Evolutionary conservation across 1,140 invertebrate genomes (phyloP), one percentile per base, ranked within the genome.

Genomic region (Macrosteles quadrilineatus): DNA sequence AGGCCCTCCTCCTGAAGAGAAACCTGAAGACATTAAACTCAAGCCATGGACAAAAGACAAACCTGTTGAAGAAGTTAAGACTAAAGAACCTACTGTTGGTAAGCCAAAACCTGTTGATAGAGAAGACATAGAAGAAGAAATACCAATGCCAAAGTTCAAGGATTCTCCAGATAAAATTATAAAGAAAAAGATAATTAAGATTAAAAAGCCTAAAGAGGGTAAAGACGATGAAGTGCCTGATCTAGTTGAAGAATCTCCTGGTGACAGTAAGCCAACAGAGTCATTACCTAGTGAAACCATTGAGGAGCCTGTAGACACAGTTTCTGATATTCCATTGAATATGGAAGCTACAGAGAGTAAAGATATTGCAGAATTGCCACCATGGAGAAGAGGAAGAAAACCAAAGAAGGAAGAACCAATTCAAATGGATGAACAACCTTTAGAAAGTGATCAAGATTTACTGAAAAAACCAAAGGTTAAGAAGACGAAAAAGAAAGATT

Each of bases 1-100:
- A 80, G 79, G 73, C 72, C 78, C 69, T 65, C 73, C 73, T 19
- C 75, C 77, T 47, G 75, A 77, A 47, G 77, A 76, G 65, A 29
- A 73, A 32, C 72, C 73, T 1, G 76, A 79, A 70, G 57, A 71
- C 72, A 72, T 78, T 12, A 72, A 68, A 62, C 68, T 73, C 59
- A 77, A 75, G 71, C 75, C 74, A 31, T 68, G 73, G 74, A 73
- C 62, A 23, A 70, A 73, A 69, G 73, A 74, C 45, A 67, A 75
- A 43, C 68, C 71, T 31, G 63, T 65, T 43, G 36, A 70, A 55
- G 71, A 74, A 19, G n/a, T 31, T n/a, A 64, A 69, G 14, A 45
- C 53, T 1, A 59, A 36, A 68, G 67, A 72, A 53, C 36, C 65
- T n/a, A 43, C 17, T 30, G 45, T 72, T 27, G 70, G 67, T 12